These are phyloP conservation scores for Synchiropus splendidus DNA, from an alignment of 2,113 vertebrate species.

Conservation along the genomic window DNA sequence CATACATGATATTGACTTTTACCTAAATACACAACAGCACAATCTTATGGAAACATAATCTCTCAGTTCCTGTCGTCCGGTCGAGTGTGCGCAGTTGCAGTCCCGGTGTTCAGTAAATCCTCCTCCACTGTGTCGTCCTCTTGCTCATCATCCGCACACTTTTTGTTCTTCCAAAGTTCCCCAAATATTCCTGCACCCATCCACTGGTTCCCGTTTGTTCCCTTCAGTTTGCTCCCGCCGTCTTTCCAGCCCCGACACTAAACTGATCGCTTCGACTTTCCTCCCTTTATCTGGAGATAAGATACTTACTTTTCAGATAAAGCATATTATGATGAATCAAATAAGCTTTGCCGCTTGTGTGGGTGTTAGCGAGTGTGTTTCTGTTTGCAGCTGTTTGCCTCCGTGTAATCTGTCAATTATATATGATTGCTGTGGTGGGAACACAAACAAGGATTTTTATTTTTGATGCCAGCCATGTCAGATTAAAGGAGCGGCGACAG, in stretches of 20 bases:
- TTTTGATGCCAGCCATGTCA: too few species aligned
- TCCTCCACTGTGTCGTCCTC: neutral
- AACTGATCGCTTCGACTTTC: constrained; percentile 53
- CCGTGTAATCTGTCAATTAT: constrained; percentile 20
- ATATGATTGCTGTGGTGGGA: neutral
- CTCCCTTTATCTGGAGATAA: constrained; percentile 65
- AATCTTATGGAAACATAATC: too few species aligned
- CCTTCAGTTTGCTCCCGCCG: constrained; percentile 17
- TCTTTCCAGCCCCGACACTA: constrained; percentile 31
- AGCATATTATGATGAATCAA: constrained; percentile 66
- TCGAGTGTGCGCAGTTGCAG: too few species aligned
- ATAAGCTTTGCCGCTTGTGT: constrained; percentile 52
- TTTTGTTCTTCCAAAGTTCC: neutral
- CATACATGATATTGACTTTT: too few species aligned
- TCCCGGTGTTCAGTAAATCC: too few species aligned
- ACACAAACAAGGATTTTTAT: too few species aligned
- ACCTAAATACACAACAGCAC: neutral
- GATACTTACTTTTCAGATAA: constrained; percentile 63
- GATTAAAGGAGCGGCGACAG: too few species aligned
- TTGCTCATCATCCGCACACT: too few species aligned
- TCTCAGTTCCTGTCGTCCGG: too few species aligned
- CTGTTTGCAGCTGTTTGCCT: constrained; percentile 9
- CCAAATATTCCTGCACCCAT: neutral
- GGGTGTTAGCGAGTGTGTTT: constrained; percentile 22
- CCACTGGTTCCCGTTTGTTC: neutral